Conservation (phyloP, 2,113 vertebrate genomes). For the Neotoma lepida region DNA sequence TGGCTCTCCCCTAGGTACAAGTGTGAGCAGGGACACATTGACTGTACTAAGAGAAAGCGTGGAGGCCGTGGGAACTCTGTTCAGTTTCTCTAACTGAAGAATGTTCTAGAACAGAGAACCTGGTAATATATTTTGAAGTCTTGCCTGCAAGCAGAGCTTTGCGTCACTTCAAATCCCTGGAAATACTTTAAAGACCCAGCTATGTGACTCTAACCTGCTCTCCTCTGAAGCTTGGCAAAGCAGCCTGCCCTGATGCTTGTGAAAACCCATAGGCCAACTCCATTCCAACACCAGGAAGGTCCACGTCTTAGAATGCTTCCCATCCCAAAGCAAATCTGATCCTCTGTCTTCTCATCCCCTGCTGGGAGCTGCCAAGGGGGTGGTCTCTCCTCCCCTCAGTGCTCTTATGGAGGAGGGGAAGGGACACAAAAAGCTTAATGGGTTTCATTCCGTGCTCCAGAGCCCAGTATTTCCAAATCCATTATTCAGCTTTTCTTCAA, state of each 20-base stretch:
- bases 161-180: background rate
- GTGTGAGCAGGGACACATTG: too few relatives aligned
- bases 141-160: background rate
- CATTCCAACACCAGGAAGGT: background rate
- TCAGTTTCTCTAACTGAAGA: background rate
- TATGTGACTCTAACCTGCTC: background rate
- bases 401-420: conserved; percentile 25
- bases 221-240: background rate
- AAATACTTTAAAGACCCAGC: background rate
- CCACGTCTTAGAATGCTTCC: background rate
- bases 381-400: conserved; percentile 30
- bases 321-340: background rate
- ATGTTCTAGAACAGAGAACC: background rate
- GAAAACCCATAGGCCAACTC: background rate
- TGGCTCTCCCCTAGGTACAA: fast-evolving
- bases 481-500: conserved; percentile 49
- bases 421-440: conserved; percentile 26
- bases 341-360: background rate
- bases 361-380: conserved; percentile 10
- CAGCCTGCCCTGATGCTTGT: background rate
- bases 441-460: conserved; percentile 51
- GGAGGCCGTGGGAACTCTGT: background rate
- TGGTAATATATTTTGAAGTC: background rate
- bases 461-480: conserved; percentile 71
- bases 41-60: background rate